Base-by-base conservation (phyloP, 2,888 invertebrate species). In the Blastobasis lacticolella region DNA sequence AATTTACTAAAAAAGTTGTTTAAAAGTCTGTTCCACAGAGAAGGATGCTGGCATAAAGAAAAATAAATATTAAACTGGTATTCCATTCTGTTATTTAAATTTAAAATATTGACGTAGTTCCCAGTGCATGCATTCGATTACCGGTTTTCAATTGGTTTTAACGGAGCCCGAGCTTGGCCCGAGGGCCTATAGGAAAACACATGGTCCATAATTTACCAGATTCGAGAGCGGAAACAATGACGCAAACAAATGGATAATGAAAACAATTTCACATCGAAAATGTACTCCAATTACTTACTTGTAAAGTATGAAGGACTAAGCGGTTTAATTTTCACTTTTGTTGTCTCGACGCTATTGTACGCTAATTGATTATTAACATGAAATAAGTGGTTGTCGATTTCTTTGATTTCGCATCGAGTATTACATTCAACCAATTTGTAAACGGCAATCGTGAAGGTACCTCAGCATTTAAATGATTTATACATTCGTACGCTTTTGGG, bases 101-200 rank as follows among this genome's bases (percentile, higher is more conserved):
- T 78, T 83, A 81, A 83, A 87, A 86, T 85, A 86, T 83, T 84
- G 83, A 78, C 80, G 79, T 77, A 75, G 78, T 78, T 81, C 71
- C 81, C 86, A 83, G 76, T 74, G 75, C 76, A 70, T 76, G 76
- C 74, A 84, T 85, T 85, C 86, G 87, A 87, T 87, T 86, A 85
- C 85, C 81, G 81, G 83, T 83, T 75, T 85, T 82, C 83, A 84
- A 85, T 86, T 81, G 79, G 79, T 77, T 86, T 84, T 81, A 81
- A 86, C 80, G 76, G 70, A 71, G 71, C 70, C 71, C 71, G 74
- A 69, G 73, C 67, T 68, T 66, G 66, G 79, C 86, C 78, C 68
- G 66, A 73, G 81, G 88, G 83, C 80, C 69, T 71, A 73, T 71
- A 71, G 71, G 73, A 69, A 71, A 77, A 78, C 82, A 80, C 78